Evolutionary conservation across 2,113 vertebrate species (phyloP).

Genomic region (Dicentrarchus labrax): DNA sequence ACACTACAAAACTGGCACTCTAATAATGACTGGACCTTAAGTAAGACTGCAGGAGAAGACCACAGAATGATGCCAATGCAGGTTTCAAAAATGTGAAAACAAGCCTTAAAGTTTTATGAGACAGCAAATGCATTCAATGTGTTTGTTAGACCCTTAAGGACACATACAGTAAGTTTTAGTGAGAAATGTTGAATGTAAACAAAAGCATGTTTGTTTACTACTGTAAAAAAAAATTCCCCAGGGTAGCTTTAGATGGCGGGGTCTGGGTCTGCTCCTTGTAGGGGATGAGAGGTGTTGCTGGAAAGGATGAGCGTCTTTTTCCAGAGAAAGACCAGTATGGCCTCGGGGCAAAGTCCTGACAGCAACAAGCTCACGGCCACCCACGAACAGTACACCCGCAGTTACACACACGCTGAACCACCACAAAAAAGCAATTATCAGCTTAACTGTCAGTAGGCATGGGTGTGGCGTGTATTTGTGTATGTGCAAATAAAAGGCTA

Average conservation of each 20-base stretch:
- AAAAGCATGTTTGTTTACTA: conserved; percentile 14
- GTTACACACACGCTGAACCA: conserved; percentile 2
- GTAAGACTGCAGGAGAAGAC: neutral
- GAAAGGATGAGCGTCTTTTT: conserved; percentile 63
- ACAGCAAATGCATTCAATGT: neutral
- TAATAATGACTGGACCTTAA: neutral
- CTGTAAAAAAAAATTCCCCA: neutral
- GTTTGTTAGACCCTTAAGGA: neutral
- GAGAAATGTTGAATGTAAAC: neutral
- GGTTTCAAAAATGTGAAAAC: neutral
- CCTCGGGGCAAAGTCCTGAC: conserved; percentile 73
- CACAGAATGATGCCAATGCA: neutral
- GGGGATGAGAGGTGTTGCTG: conserved; percentile 43
- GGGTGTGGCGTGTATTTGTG: neutral
- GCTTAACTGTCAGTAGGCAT: conserved; percentile 30
- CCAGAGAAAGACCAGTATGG: conserved; percentile 67
- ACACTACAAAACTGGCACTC: neutral
- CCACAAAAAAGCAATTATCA: conserved; percentile 26
- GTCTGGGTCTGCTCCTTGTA: conserved; percentile 49
- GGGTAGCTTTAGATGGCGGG: conserved; percentile 31
- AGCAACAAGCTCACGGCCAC: conserved; percentile 64
- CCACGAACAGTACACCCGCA: conserved; percentile 19
- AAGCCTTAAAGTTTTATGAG: neutral
- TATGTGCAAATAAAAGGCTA: neutral
- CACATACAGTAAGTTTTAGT: neutral